These are phyloP conservation scores for Linnaemya tessellans DNA, from an alignment of 2,888 invertebrate species.

Conservation along the genomic window DNA sequence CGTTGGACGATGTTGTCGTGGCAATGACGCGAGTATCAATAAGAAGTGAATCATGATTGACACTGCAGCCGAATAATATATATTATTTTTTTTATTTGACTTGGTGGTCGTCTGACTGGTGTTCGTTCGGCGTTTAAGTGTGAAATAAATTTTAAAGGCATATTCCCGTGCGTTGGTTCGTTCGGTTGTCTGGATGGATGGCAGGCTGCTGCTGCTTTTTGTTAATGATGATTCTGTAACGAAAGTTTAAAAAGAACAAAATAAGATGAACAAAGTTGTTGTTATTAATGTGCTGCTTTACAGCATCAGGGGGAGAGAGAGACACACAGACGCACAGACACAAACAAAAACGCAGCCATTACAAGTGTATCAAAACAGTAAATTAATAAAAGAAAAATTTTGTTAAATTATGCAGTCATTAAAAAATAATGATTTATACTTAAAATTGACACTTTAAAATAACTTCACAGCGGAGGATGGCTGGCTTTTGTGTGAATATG, in stretches of 20 bases:
- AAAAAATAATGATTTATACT: constrained; percentile 68
- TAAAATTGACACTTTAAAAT: constrained; percentile 58
- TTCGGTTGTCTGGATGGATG: neutral
- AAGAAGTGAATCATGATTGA: neutral
- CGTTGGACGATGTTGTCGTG: constrained; percentile 15
- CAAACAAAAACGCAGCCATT: neutral
- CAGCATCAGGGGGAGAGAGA: too few relatives aligned
- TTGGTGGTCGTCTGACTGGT: constrained; percentile 49
- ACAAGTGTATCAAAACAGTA: neutral
- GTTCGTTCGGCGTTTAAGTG: constrained; percentile 58
- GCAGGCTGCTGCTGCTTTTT: neutral
- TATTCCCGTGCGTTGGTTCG: constrained; percentile 52
- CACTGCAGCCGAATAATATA: constrained; percentile 18
- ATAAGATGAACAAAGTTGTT: constrained; percentile 34
- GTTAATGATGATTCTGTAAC: constrained; percentile 50
- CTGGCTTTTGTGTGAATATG: neutral
- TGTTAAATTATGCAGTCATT: constrained; percentile 64
- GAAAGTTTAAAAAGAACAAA: constrained; percentile 50
- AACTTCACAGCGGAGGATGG: constrained; percentile 7
- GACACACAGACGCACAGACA: neutral
- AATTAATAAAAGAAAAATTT: constrained; percentile 48
- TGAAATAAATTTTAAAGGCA: constrained; percentile 61
- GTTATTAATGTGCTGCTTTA: constrained; percentile 17
- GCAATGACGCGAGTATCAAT: too few relatives aligned
- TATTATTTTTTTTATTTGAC: neutral